Evolutionary conservation across 2,113 vertebrate genomes (phyloP), one percentile per base, ranked within the genome.

Genomic region (Hippocampus zosterae): DNA sequence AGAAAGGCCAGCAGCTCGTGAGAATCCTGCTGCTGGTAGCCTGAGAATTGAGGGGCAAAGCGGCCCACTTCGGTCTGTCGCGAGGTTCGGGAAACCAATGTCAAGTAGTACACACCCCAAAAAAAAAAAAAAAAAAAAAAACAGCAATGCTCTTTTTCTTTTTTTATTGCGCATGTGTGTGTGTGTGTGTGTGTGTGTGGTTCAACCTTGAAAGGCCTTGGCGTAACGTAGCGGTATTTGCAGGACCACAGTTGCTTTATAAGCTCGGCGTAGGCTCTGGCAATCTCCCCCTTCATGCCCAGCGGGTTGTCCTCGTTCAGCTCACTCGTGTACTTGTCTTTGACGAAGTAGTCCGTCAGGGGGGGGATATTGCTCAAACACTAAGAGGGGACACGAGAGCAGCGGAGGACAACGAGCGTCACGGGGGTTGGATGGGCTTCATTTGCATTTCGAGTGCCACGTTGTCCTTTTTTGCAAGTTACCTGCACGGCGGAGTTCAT

Each of bases 401-500:
- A 56, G 67, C 52, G 56, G 33, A 66, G 48, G 42, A 53, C 18
- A 56, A 52, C 27, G 12, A 3, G 56, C 16, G 81, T 64, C 23
- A 29, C 12, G 27, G 21, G 16, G 25, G n/a, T n/a, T 18, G 11
- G n/a, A 53, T 67, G 55, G 18, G 7, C 23, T 63, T 40, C n/a
- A 71, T 4, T 62, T 5, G 21, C 13, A 73, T 56, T 72, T 70
- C 2, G 46, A 74, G 61, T 18, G 4, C 57, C 18, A 3, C 25
- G 23, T 19, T 69, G 25, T 63, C 56, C 42, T 62, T 33, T 33
- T 12, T 40, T 48, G n/a, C n/a, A n/a, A n/a, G 55, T 74, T 95
- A 99, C 97, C 95, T 99, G 97, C 90, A 97, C 95, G 80, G 97
- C 97, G 77, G 97, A 99, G 88, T 99, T 99, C 97, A 99, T 99